Conservation (phyloP, 2,797 vertebrate species). For the Melopsittacus undulatus region DNA sequence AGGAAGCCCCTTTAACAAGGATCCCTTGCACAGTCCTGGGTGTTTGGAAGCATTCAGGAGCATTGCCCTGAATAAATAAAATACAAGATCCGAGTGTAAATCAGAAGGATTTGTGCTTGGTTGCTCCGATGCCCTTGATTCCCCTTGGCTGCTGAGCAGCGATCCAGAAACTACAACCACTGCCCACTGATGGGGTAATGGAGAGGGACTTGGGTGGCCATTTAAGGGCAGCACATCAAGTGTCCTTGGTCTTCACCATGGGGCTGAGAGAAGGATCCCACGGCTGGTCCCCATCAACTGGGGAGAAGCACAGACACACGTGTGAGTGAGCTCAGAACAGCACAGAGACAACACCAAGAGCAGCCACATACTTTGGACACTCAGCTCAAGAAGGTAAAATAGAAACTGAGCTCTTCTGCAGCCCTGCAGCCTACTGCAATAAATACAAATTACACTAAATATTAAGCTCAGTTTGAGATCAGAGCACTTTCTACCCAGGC, state of each 20-base stretch:
- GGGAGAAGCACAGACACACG: neutral
- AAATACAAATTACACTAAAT: neutral
- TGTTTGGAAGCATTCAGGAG: neutral
- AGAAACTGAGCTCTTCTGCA: neutral
- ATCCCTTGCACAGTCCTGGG: neutral
- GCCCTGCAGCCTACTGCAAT: neutral
- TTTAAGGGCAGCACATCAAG: neutral
- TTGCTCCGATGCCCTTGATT: accelerated
- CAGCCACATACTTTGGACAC: neutral
- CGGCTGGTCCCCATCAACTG: accelerated
- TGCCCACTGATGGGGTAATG: neutral
- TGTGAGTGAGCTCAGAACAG: accelerated
- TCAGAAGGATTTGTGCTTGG: neutral
- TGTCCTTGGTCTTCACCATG: accelerated
- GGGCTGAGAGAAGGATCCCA: neutral
- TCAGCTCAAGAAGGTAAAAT: neutral
- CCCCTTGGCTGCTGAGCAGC: neutral
- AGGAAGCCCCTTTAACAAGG: neutral
- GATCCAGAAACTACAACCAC: neutral
- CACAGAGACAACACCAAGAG: accelerated
- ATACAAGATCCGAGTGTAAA: accelerated
- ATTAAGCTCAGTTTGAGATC: neutral
- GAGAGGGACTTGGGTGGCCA: neutral
- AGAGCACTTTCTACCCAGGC: neutral
- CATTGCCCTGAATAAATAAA: neutral